Base-by-base conservation (phyloP, 1,140 invertebrate species). In the Matsumurasca onukii region DNA sequence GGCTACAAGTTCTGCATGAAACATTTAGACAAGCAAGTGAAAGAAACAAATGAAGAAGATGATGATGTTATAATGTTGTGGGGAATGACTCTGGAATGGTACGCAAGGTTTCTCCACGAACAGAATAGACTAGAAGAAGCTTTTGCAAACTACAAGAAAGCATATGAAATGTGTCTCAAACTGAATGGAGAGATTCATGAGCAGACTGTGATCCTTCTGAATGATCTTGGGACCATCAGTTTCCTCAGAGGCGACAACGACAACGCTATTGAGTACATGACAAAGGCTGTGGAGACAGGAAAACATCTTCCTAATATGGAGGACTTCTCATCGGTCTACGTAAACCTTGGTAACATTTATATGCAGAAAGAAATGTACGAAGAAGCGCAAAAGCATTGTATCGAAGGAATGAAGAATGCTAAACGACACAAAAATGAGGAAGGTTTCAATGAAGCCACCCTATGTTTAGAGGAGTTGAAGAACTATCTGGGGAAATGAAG, bases 321-420 rank as follows among this genome's bases (percentile, higher is more conserved):
- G 51, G 86, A 92, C 65, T 80, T 94, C 69, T 87, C 90, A 9
- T 81, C 87, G 1, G 84, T 95, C 70, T 86, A 92, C 80, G 86
- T 92, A 22, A 97, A 97, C 81, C 79, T 96, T 68, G 95, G 93
- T 17, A 86, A 90, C 69, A 82, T 92, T 63, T 91, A 90, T 75
- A 75, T 96, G 13, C 86, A 89, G 74, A 88, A 89, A 77, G 85
- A 86, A 27, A 76, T 93, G 59, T 77, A 88, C 39, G 77, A 84
- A 15, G 84, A 91, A 76, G 93, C 93, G 1, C 85, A 88, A 76
- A 85, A 86, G 71, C 80, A 79, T 57, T 96, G 94, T 77, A 82
- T 84, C 27, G 80, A 86, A 75, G 93, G 87, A 0, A 86, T 85
- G 81, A 86, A 82, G 77, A 77, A 93, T 70, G 91, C 88, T 3